A percentile compares a stretch with the other conserved stretches of the same genome.
Conservation (phyloP, 1,140 invertebrate species). For the Camponotus pennsylvanicus region DNA sequence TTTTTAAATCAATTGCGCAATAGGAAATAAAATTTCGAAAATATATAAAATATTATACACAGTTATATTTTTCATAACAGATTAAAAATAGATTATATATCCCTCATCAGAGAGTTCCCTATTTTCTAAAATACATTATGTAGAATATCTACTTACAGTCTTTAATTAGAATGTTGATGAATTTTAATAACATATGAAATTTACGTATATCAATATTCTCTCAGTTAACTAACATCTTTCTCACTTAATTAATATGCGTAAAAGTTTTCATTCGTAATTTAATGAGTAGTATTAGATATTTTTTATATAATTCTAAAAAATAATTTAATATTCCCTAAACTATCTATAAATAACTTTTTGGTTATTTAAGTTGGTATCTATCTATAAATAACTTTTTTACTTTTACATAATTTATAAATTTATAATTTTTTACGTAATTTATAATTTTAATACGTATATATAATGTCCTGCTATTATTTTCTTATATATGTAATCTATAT, state of each 20-base stretch:
- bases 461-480: slow-evolving; percentile 3
- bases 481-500: background rate
- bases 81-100: slow-evolving; percentile 7
- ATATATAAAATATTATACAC: background rate
- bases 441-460: background rate
- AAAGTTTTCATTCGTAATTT: background rate
- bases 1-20: background rate
- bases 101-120: background rate
- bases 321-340: slow-evolving; percentile 21
- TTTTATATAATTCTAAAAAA: slow-evolving; percentile 23
- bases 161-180: slow-evolving; percentile 5
- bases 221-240: slow-evolving; percentile 11
- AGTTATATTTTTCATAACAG: background rate
- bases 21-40: background rate
- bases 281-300: background rate
- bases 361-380: background rate
- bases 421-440: background rate
- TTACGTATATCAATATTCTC: background rate
- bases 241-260: background rate
- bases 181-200: slow-evolving; percentile 33
- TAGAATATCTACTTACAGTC: slow-evolving; percentile 44
- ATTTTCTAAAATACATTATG: background rate
- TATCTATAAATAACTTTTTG: slow-evolving; percentile 8
- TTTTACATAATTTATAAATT: slow-evolving; percentile 40
- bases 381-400: slow-evolving; percentile 7